These are phyloP conservation scores for Eustalomyia histrio DNA, from an alignment of 2,888 invertebrate genomes.

Conservation along the genomic window DNA sequence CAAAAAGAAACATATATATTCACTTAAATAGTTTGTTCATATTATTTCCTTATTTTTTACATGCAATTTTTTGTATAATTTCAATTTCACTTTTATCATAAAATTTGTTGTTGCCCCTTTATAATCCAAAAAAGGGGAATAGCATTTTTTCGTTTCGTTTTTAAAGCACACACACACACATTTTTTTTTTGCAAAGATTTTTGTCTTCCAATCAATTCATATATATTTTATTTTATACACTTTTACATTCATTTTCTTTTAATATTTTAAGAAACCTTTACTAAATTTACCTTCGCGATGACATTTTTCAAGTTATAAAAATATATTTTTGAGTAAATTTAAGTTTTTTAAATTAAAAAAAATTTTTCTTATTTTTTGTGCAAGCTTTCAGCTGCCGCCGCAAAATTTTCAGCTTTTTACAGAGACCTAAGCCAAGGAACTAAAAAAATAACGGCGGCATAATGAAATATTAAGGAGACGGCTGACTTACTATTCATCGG, in stretches of 20 bases:
- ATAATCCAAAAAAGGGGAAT: constrained; percentile 49
- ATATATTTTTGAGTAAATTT: constrained; percentile 28
- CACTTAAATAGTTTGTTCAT: no score
- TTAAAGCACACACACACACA: constrained; percentile 27
- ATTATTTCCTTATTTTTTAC: constrained; percentile 11
- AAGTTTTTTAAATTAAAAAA: constrained; percentile 33
- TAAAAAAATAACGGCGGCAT: no score
- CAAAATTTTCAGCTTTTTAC: no score
- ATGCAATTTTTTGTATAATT: constrained; percentile 12
- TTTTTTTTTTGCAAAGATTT: constrained; percentile 46
- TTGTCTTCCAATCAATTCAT: not conserved
- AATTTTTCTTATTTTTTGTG: constrained; percentile 17
- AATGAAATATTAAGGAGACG: no score
- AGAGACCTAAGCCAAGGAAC: no score
- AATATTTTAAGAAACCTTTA: constrained; percentile 66
- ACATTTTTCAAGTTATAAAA: constrained; percentile 69
- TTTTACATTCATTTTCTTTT: constrained; percentile 65
- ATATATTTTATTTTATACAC: constrained; percentile 27
- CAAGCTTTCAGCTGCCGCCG: constrained; percentile 31
- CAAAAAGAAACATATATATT: no score
- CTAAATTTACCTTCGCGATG: constrained; percentile 76
- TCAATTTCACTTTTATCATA: constrained; percentile 32
- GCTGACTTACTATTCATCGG: no score
- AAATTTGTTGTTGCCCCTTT: constrained; percentile 21
- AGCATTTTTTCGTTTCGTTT: constrained; percentile 29